Evolutionary conservation across 2,888 invertebrate genomes (phyloP).

Genomic region (Notodonta dromedarius): DNA sequence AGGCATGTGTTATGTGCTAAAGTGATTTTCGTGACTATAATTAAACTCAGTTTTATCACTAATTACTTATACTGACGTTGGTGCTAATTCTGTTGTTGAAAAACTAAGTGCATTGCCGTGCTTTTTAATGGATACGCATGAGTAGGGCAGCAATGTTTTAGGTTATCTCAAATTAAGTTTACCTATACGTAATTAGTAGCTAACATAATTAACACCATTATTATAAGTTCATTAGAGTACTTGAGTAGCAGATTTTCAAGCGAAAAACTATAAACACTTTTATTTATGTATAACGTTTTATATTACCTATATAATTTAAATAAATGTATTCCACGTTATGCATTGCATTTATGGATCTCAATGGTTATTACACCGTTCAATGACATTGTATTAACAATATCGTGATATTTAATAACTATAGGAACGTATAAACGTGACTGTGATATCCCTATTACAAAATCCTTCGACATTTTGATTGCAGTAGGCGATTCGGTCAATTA

Average conservation of each 20-base stretch:
- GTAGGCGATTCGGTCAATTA: neutral
- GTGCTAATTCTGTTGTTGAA: too few relatives aligned
- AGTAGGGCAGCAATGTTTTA: too few relatives aligned
- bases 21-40: neutral
- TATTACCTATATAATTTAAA: neutral
- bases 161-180: too few relatives aligned
- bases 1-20: neutral
- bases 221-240: too few relatives aligned
- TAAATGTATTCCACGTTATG: constrained; percentile 19
- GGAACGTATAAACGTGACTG: constrained; percentile 2
- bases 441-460: neutral
- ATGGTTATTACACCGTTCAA: constrained; percentile 18
- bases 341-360: constrained; percentile 18
- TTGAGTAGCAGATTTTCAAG: too few relatives aligned
- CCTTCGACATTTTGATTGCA: neutral
- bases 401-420: constrained; percentile 1
- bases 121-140: too few relatives aligned
- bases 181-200: too few relatives aligned
- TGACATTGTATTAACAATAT: constrained; percentile 28
- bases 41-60: neutral
- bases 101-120: too few relatives aligned
- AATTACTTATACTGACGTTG: too few relatives aligned
- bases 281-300: too few relatives aligned
- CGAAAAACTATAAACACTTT: too few relatives aligned
- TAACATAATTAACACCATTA: too few relatives aligned